Conservation (phyloP, 2,113 vertebrate species). For the Carlito syrichta region DNA sequence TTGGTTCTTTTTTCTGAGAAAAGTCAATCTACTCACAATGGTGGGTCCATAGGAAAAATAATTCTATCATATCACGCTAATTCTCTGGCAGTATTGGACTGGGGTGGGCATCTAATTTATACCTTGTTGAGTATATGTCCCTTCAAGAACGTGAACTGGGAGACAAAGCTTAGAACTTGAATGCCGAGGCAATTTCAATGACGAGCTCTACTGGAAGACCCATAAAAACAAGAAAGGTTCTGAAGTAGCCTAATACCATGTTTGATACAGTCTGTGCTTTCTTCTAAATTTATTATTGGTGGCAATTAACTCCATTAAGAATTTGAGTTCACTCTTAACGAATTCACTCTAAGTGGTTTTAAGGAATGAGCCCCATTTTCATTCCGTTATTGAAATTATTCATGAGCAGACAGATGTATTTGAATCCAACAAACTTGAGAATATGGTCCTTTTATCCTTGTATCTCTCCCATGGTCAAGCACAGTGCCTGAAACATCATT, state of each 20-base stretch:
- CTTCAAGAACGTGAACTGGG: background rate
- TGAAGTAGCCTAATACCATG: background rate
- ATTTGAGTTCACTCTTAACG: slow-evolving; percentile 15
- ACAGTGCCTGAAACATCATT: background rate
- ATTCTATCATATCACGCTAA: background rate
- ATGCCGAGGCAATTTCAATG: background rate
- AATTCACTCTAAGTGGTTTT: background rate
- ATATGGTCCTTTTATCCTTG: background rate
- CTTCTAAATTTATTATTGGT: background rate
- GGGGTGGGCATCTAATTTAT: too few species aligned
- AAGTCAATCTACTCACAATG: background rate
- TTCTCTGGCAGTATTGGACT: background rate
- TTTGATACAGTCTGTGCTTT: background rate
- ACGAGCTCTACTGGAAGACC: background rate
- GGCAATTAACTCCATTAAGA: background rate
- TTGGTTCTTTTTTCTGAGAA: background rate
- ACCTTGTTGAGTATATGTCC: background rate
- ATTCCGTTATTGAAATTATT: background rate
- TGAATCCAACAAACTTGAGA: background rate
- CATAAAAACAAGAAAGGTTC: background rate
- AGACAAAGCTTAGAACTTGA: background rate
- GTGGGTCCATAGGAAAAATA: too few species aligned
- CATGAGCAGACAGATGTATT: background rate
- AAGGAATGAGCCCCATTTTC: background rate
- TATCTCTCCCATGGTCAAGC: background rate